Evolutionary conservation across 2,797 vertebrate species (phyloP).

Genomic region (Dromococcyx pavoninus): DNA sequence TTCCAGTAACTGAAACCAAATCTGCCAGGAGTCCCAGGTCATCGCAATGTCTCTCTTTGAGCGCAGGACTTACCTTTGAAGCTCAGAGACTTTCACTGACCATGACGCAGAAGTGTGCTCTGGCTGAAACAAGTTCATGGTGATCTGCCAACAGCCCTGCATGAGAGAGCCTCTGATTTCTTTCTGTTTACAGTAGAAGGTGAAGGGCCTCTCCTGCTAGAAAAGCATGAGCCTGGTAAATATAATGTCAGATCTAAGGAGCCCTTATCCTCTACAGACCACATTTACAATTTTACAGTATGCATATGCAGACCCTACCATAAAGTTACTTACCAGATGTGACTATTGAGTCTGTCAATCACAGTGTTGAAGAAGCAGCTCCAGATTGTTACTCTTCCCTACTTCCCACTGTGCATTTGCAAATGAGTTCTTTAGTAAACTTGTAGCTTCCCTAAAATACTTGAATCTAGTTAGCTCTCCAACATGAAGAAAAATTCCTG

Average conservation of each 20-base stretch:
- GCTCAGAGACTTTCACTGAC: constrained; percentile 85
- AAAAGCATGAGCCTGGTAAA: constrained; percentile 67
- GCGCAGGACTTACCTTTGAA: constrained; percentile 84
- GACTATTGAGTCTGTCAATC: constrained; percentile 31
- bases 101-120: constrained; percentile 83
- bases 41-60: constrained; percentile 88
- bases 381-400: neutral
- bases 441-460: neutral
- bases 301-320: neutral
- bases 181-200: constrained; percentile 77
- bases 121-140: constrained; percentile 79
- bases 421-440: neutral
- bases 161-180: constrained; percentile 70
- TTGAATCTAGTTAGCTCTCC: neutral
- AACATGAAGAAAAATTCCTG: neutral
- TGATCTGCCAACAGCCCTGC: constrained; percentile 76
- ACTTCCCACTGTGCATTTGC: neutral
- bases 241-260: constrained; percentile 73
- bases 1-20: constrained; percentile 88
- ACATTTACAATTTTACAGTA: constrained; percentile 61
- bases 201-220: constrained; percentile 66
- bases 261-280: constrained; percentile 67
- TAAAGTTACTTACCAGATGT: constrained; percentile 70
- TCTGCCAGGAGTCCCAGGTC: constrained; percentile 83
- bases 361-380: neutral